Evolutionary conservation across 2,888 invertebrate species (phyloP), one percentile per base, ranked within the genome.

Genomic region (Pelosia muscerda): DNA sequence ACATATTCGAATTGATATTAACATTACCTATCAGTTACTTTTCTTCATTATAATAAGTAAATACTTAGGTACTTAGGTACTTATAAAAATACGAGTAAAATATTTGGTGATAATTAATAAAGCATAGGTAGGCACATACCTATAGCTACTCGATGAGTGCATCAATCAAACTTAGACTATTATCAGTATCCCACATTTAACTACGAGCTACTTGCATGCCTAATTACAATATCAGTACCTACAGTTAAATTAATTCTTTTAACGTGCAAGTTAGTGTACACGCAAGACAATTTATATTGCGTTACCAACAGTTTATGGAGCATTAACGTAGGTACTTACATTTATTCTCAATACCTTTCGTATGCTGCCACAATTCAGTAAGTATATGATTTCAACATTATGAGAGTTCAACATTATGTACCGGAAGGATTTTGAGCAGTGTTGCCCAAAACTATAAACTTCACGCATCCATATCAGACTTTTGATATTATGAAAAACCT

Each of bases 281-380:
- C 42, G 42, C 19, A 5, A 42, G 42, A 19, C 19, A 42, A 42
- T 19, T n/a, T n/a, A 42, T 42, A 42, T 42, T 42, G 42, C 42
- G 42, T 42, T 19, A 19, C 42, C 42, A 19, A 42, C 19, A 42
- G 42, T 42, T 42, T 19, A 19, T 77, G 72, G 75, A 77, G 73
- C 63, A 68, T 68, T 71, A 78, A 81, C n/a, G n/a, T n/a, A n/a
- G n/a, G n/a, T n/a, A 74, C 78, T n/a, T 78, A 74, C 73, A 72
- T 72, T 68, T 72, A 75, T 78, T 81, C 79, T 78, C 71, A 25
- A 63, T 65, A 63, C 79, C 76, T 75, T 77, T 65, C n/a, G n/a
- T n/a, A n/a, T n/a, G n/a, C n/a, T n/a, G n/a, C n/a, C n/a, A n/a
- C n/a, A n/a, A n/a, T n/a, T n/a, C n/a, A n/a, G n/a, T n/a, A n/a